Base-by-base conservation (phyloP, 2,797 vertebrate genomes). In the Cossypha caffra region DNA sequence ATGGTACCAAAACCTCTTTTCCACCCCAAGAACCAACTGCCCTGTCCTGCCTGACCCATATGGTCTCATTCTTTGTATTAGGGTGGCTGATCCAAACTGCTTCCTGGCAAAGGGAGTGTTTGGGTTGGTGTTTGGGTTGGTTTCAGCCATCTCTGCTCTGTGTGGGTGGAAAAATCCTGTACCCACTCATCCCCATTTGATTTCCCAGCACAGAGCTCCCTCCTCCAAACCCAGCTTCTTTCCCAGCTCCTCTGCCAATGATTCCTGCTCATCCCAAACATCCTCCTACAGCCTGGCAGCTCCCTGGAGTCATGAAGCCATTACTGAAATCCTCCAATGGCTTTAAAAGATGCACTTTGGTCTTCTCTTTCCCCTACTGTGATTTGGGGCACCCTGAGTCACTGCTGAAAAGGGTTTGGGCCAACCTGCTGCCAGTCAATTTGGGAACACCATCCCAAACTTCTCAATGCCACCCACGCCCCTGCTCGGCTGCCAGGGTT, bases 241-340 rank as follows among this genome's bases (percentile, higher is more conserved):
- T 47, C 63, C 74, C 77, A 57, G 16, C 66, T 24, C 48, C 35
- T 55, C 64, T 57, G 63, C 75, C 86, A 85, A 6, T 0, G 1
- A 63, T 85, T 77, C 61, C 72, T 50, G 25, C 84, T 80, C 63
- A 68, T 80, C 82, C 76, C 84, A 71, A 85, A 85, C 75, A 61
- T 51, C 79, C 85, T 93, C 94, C 86, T 35, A 84, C 90, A 48
- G 62, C 92, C 83, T 63, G 90, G 64, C 79, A 88, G 54, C 72
- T 83, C 0, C 2, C 58, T 52, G 8, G 5, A 91, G 47, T 69
- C 82, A 62, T 16, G 37, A 78, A 88, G 33, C 37, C 55, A 5
- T 90, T 75, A 73, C 28, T 88, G 50, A 93, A 58, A 90, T 16
- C 76, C 64, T 68, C 47, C 84, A 75, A 45, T 13, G 40, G 50